Evolutionary conservation across 2,797 vertebrate species (phyloP).

Genomic region (Florisuga fusca): DNA sequence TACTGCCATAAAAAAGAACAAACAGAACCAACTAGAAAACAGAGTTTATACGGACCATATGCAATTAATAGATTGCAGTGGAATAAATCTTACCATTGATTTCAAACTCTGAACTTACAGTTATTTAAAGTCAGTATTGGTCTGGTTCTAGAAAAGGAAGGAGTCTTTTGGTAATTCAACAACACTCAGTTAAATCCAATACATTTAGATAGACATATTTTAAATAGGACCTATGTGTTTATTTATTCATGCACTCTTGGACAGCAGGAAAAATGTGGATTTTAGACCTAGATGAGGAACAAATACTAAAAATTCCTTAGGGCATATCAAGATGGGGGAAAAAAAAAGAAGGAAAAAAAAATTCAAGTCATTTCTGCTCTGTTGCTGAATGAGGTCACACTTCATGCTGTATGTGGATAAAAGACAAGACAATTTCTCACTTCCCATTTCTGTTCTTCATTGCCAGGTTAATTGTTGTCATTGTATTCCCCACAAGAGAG

Average conservation of each 20-base stretch:
- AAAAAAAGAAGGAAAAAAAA: not conserved
- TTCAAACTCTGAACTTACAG: not conserved
- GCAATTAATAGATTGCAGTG: not conserved
- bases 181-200: not conserved
- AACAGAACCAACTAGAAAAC: not conserved
- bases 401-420: conserved; percentile 12
- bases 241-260: not conserved
- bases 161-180: not conserved
- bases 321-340: not conserved
- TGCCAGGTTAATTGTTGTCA: conserved; percentile 72
- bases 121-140: not conserved
- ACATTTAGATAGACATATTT: not conserved
- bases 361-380: conserved; percentile 7
- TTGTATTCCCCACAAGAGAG: conserved; percentile 66
- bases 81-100: not conserved
- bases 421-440: conserved; percentile 53
- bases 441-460: conserved; percentile 55
- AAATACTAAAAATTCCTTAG: not conserved
- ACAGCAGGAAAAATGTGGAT: not conserved
- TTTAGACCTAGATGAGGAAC: not conserved
- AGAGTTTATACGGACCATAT: not conserved
- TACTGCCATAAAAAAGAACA: not conserved
- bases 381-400: not conserved
- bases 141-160: not conserved
- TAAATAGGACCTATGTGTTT: not conserved